phyloP scores from a whole-genome alignment of 2,113 vertebrate species.

The Sterrhoptilus dennistouni region DNA sequence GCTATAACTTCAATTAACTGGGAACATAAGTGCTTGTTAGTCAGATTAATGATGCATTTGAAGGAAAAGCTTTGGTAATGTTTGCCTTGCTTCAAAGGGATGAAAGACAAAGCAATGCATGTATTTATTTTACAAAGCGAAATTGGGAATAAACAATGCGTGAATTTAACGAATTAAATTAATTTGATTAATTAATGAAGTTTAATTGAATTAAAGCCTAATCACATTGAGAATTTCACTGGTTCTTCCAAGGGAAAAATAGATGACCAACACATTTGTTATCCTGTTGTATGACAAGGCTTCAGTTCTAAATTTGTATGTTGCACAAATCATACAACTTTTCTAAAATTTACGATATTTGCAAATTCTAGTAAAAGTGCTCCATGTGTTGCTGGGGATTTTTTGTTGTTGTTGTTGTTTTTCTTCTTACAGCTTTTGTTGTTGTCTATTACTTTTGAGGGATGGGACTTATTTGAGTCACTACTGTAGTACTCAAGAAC shows the following conservation, averaged over 20 bases:
- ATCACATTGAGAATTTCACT: neutral
- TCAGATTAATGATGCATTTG: neutral
- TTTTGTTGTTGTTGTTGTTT: neutral
- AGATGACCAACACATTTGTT: neutral
- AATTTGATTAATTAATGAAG: neutral
- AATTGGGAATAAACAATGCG: neutral
- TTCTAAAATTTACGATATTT: neutral
- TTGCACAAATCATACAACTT: neutral
- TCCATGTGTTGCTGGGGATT: fast-evolving
- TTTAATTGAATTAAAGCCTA: neutral
- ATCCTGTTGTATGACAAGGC: neutral
- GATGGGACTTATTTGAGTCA: neutral
- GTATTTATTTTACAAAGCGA: neutral
- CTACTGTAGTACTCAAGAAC: neutral
- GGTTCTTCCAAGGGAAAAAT: neutral
- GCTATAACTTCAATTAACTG: neutral
- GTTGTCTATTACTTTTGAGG: neutral
- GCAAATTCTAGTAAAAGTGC: neutral
- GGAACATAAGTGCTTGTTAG: neutral
- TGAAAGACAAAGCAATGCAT: neutral
- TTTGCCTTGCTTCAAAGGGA: neutral
- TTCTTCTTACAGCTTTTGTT: neutral
- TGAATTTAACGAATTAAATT: neutral
- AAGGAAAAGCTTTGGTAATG: neutral
- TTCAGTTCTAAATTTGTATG: neutral